Base-by-base conservation (phyloP, 2,113 vertebrate genomes). In the Sapayoa aenigma region DNA sequence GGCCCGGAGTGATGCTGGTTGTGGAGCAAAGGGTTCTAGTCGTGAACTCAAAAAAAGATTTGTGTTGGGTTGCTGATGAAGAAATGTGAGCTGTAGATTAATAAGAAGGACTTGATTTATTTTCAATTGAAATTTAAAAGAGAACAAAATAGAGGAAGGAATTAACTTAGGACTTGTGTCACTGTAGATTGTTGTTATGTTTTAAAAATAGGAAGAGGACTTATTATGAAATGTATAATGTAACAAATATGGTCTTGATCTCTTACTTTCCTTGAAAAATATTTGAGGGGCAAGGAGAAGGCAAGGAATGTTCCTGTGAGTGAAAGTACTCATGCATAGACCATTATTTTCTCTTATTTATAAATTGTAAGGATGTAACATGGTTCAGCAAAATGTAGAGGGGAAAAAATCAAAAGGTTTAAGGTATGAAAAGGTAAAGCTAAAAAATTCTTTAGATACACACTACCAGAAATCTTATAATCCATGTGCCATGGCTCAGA, bases 91-190 rank as follows among this genome's bases (percentile, higher is more conserved):
- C 9, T 25, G 65, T 14, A n/a, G 65, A 39, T 80, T 47, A 28
- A 5, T 50, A 50, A 24, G 41, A 79, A 50, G 27, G 50, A 49
- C 79, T 82, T 83, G 83, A 78, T 96, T 92, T 87, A 71, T 96
- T 96, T 96, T 95, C 84, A 23, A 50, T 65, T 92, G 58, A 62
- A 91, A 79, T 94, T 66, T 65, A 71, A 47, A 82, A 66, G 63
- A 74, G 44, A 47, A 30, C 30, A 17, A 82, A 87, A 56, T 81
- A 82, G 77, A 94, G 95, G 82, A 95, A 94, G 89, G 67, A 83
- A 91, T 92, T 89, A 95, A 84, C 82, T 88, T 91, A 79, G 63
- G 94, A 80, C 86, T 97, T 96, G 88, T 30, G 20, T 93, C 91
- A 91, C 7, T 66, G 55, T 68, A 74, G 81, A 13, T 71, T 55